Base-by-base conservation (phyloP, 2,113 vertebrate genomes). In the Oncorhynchus clarkii region DNA sequence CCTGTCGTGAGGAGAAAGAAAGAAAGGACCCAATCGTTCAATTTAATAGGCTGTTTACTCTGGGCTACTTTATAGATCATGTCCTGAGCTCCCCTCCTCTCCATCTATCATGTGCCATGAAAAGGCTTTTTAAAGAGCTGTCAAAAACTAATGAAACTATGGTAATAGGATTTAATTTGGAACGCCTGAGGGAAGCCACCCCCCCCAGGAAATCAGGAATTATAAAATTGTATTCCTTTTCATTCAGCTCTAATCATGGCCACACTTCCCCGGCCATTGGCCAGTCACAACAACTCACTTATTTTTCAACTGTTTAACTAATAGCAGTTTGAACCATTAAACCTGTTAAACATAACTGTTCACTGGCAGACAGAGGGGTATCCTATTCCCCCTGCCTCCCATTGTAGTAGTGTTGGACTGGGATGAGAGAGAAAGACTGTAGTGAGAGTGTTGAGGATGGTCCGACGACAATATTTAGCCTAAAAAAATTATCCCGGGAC, bases 91-190 rank as follows among this genome's bases (percentile, higher is more conserved):
- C 5, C 26, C 26, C 11, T 12, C 39, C 39, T 45, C 9, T 45
- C 39, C 39, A 39, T 39, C 22, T 67, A 29, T 26, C 26, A 67
- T 27, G 65, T 26, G 22, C 65, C 65, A 29, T 66, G 62, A 66
- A 27, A 45, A 49, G 83, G 71, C 71, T 16, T 1, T 78, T 84
- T 77, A 70, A 74, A 84, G 18, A 45, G 34, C 13, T 60, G 70
- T 13, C 73, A 76, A 74, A 83, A 84, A 69, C 29, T 27, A 51
- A 71, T 70, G 34, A 26, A 83, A 76, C 69, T 13, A 5, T 71
- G 22, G 34, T 84, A 85, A 86, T 79, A 79, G 82, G 84, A 88
- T 86, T 84, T 81, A 73, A n/a, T 39, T 0, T 72, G 75, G 74
- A 85, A 78, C 70, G 66, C 65, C 26, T 11, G 8, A 57, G 2